A percentile compares a stretch with the other conserved stretches of the same genome.
phyloP scores from a whole-genome alignment of 2,797 vertebrate species.

The Antrozous pallidus region DNA sequence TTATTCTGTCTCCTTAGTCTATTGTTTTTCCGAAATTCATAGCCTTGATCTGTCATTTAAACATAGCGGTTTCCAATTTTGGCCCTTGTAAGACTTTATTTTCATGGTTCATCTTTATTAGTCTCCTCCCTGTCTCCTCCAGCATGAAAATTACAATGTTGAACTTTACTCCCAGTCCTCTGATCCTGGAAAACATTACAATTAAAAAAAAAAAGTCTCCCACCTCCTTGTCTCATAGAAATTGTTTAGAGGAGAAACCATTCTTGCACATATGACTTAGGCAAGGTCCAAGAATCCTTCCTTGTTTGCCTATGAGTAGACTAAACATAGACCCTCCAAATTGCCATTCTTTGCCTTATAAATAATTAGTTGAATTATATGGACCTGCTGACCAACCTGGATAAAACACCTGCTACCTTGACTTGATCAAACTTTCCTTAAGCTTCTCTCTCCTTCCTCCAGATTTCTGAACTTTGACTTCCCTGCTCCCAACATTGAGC shows the following conservation, averaged over 20 bases:
- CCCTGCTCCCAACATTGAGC: fast-evolving
- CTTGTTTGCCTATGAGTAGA: background rate
- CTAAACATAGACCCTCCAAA: background rate
- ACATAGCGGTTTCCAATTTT: background rate
- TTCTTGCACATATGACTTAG: background rate
- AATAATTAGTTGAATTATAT: background rate
- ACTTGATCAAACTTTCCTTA: background rate
- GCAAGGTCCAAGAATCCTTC: background rate
- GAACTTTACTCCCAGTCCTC: background rate
- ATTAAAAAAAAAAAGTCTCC: background rate
- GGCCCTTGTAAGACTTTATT: background rate
- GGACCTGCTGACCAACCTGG: no score
- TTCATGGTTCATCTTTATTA: background rate
- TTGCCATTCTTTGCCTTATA: background rate
- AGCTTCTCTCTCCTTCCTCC: background rate
- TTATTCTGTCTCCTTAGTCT: background rate
- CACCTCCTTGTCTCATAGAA: background rate
- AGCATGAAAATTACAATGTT: background rate
- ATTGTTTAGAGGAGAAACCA: background rate
- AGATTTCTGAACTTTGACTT: background rate
- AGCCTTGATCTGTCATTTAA: background rate
- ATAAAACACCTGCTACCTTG: background rate
- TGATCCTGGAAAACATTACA: background rate
- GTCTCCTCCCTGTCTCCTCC: background rate
- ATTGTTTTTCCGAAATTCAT: background rate